Percentiles rank a stretch among this genome's conserved stretches.
These are phyloP conservation scores for Sylvicola cinctus DNA, from an alignment of 2,888 invertebrate species.

Conservation along the genomic window DNA sequence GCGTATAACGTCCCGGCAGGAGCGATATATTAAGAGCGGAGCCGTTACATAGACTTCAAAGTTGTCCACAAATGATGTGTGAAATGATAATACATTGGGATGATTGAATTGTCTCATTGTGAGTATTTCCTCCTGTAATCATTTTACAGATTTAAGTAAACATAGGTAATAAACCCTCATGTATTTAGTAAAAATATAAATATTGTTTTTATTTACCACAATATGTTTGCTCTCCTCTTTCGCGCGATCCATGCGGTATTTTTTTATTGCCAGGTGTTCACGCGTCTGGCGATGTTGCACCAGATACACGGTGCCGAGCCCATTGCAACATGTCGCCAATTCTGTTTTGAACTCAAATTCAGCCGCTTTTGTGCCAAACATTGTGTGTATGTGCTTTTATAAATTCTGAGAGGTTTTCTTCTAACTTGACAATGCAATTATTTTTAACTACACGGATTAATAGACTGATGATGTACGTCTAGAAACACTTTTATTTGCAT, in stretches of 20 bases:
- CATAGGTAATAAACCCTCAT: conserved; percentile 5
- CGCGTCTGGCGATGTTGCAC: conserved; percentile 43
- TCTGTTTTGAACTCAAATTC: conserved; percentile 47
- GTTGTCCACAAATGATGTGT: conserved; percentile 57
- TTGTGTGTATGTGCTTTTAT: conserved; percentile 13
- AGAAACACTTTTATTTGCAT: too few species aligned
- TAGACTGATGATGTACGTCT: too few species aligned
- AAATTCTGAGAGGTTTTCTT: too few species aligned
- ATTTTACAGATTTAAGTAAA: conserved; percentile 10
- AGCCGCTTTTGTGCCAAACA: conserved; percentile 36
- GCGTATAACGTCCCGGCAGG: conserved; percentile 56
- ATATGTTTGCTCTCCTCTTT: conserved; percentile 38
- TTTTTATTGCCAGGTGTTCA: conserved; percentile 50
- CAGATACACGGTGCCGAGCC: conserved; percentile 46
- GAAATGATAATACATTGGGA: conserved; percentile 52
- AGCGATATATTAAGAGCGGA: conserved; percentile 69
- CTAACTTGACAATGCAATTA: too few species aligned
- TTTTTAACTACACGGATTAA: too few species aligned
- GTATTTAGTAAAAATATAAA: conserved; percentile 1
- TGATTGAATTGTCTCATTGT: conserved; percentile 59
- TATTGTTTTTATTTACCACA: conserved; percentile 21
- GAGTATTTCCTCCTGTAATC: conserved; percentile 52
- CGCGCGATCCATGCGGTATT: conserved; percentile 52
- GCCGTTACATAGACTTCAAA: conserved; percentile 58
- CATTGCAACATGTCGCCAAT: conserved; percentile 46